Evolutionary conservation across 2,888 invertebrate species (phyloP), one percentile per base, ranked within the genome.

Genomic region (Pandemis cinnamomeana): DNA sequence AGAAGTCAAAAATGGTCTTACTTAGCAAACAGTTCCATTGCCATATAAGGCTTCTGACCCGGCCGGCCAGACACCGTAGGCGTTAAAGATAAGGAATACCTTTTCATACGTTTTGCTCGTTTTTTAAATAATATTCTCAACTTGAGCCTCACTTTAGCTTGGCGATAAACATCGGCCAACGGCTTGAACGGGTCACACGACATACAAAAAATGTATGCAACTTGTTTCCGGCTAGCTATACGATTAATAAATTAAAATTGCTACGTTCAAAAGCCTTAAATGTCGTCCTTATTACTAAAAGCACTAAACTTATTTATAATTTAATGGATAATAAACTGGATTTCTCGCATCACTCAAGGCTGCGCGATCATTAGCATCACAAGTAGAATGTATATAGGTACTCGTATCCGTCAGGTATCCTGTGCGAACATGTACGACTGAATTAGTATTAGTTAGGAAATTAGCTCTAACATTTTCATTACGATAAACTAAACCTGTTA

Each of bases 11-110:
- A 70, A 73, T 66, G 60, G 62, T 73, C 42, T 69, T 36, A 70
- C 42, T 58, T 69, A 60, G 51, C 66, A 74, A 68, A 71, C 63
- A 71, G 71, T 72, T 72, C 69, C 66, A 46, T 48, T 13, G 61
- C 70, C 69, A 73, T 73, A 76, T 73, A 75, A 75, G 75, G 79
- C 76, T 77, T 76, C 73, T 79, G 80, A 79, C 78, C 79, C 71
- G 63, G 72, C 78, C 67, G 70, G 71, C 69, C 77, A 77, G 76
- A 71, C 70, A 71, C 71, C 71, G 81, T 81, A 80, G 84, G 83
- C 83, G 82, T 81, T 75, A 46, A 70, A 80, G 83, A 83, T 84
- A 84, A 82, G 78, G 71, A 63, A 73, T 74, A 67, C 46, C 53
- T 67, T 68, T 71, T 71, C 66, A 67, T 68, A 55, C 42, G 15